Conservation (phyloP, 2,113 vertebrate genomes). For the Boulengeromyrus knoepffleri region DNA sequence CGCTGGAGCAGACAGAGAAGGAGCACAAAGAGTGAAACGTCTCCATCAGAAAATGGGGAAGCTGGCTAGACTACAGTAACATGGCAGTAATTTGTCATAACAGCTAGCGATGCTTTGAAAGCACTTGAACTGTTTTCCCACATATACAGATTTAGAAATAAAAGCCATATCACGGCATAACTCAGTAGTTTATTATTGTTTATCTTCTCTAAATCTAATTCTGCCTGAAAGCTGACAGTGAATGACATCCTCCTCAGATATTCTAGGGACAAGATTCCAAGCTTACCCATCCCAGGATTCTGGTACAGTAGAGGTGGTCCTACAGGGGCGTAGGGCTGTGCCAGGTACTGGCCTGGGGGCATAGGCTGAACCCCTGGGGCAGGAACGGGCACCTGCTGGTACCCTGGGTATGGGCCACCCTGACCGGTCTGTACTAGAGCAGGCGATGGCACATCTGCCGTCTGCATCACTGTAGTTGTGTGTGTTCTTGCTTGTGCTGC, state of each 20-base stretch:
- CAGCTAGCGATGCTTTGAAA: not conserved
- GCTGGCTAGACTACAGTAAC: not conserved
- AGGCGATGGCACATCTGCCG: constrained; percentile 64
- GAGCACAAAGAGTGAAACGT: not conserved
- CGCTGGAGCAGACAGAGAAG: not conserved
- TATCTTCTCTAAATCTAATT: not conserved
- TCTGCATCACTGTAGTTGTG: constrained; percentile 70
- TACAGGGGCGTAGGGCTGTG: not conserved
- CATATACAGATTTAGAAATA: not conserved
- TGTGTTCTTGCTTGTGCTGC: constrained; percentile 70
- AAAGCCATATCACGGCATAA: not conserved
- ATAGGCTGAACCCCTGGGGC: constrained; percentile 42
- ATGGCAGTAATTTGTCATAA: not conserved
- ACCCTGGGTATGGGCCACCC: constrained; percentile 61
- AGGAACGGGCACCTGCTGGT: constrained; percentile 63
- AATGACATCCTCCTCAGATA: not conserved
- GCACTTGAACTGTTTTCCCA: not conserved
- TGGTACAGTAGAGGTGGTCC: constrained; percentile 53
- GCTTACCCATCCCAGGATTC: too few species aligned
- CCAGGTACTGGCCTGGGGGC: constrained; percentile 48
- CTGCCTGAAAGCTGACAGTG: not conserved
- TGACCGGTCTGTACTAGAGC: constrained; percentile 54
- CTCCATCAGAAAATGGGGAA: not conserved
- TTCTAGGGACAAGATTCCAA: not conserved
- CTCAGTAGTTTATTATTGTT: not conserved